A percentile compares a stretch with the other conserved stretches of the same genome.
phyloP scores from a whole-genome alignment of 2,797 vertebrate genomes.

The Otolemur crassicaudatus region DNA sequence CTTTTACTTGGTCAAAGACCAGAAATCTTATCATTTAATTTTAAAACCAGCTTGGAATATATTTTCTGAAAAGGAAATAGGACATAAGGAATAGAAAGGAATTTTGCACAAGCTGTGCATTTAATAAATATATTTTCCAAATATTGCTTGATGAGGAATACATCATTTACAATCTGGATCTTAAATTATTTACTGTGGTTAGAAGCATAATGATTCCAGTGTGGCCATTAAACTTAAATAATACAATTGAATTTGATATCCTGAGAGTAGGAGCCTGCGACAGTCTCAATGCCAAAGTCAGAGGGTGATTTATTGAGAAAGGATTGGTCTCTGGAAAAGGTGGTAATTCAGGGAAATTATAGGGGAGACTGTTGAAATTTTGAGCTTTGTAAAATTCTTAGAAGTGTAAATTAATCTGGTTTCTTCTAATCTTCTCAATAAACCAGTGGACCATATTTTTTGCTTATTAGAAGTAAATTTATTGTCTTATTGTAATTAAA shows the following conservation, averaged over 20 bases:
- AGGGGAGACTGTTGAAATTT: neutral
- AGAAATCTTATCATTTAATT: conserved; percentile 25
- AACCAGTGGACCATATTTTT: neutral
- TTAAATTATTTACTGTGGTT: neutral
- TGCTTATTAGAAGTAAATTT: neutral
- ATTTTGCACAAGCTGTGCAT: neutral
- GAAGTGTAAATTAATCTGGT: neutral
- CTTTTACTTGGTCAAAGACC: neutral
- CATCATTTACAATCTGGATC: neutral
- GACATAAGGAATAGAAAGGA: neutral
- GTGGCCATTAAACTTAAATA: neutral
- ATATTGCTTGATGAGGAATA: neutral
- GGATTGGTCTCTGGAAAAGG: neutral
- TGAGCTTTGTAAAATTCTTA: neutral
- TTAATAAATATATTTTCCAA: conserved; percentile 36
- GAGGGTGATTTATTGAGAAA: neutral
- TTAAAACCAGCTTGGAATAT: conserved; percentile 46
- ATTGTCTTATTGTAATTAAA: neutral
- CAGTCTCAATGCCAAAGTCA: neutral
- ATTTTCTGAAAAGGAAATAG: conserved; percentile 32
- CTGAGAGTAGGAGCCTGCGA: neutral
- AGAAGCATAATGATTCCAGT: neutral
- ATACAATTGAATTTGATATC: neutral
- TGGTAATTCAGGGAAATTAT: neutral
- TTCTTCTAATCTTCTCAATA: neutral